Evolutionary conservation across 1,140 invertebrate species (phyloP).

Genomic region (Anoplolepis gracilipes): DNA sequence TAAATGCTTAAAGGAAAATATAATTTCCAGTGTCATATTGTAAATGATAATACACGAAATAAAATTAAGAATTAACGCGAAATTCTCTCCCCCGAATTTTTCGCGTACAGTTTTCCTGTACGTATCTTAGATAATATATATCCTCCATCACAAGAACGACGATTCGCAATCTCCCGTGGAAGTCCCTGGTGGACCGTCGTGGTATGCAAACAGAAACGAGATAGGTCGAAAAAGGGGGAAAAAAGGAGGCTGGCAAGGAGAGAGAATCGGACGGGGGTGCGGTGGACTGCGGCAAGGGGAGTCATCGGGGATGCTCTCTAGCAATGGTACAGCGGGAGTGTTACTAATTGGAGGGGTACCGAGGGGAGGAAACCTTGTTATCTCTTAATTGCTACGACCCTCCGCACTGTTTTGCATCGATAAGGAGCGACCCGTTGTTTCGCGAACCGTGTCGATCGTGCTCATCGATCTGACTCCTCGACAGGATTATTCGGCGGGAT

Average conservation of each 20-base stretch:
- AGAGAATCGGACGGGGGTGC: slow-evolving; percentile 8
- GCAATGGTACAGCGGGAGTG: slow-evolving; percentile 67
- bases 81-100: background rate
- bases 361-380: slow-evolving; percentile 85
- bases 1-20: background rate
- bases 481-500: slow-evolving; percentile 28
- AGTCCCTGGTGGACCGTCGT: slow-evolving; percentile 60
- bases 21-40: background rate
- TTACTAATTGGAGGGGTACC: slow-evolving; percentile 85
- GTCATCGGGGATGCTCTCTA: slow-evolving; percentile 61
- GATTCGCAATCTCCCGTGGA: slow-evolving; percentile 61
- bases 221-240: slow-evolving; percentile 25
- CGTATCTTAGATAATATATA: slow-evolving; percentile 61
- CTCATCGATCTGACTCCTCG: slow-evolving; percentile 55
- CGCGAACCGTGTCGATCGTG: slow-evolving; percentile 45
- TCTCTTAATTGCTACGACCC: slow-evolving; percentile 86
- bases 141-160: slow-evolving; percentile 58
- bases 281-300: slow-evolving; percentile 58
- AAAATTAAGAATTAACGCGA: slow-evolving; percentile 11
- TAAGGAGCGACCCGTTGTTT: slow-evolving; percentile 75
- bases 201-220: slow-evolving; percentile 68
- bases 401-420: slow-evolving; percentile 85
- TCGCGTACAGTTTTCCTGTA: background rate
- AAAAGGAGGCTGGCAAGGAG: background rate
- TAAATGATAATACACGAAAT: background rate